phyloP scores from a whole-genome alignment of 2,113 vertebrate species.

The Ceyx melanurus region DNA sequence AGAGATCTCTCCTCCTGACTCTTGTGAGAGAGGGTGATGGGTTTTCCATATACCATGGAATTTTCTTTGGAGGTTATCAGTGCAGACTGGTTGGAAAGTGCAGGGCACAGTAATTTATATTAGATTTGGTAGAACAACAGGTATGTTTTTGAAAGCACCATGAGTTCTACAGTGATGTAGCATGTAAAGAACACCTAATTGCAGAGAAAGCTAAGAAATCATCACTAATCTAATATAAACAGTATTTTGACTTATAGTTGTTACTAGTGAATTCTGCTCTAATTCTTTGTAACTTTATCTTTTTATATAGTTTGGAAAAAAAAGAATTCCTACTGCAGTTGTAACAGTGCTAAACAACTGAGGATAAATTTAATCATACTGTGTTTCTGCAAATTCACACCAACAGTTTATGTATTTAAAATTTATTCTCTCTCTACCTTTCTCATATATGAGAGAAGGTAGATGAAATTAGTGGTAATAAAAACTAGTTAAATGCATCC shows the following conservation, averaged over 20 bases:
- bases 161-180: neutral
- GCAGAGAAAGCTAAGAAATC: neutral
- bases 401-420: neutral
- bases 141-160: neutral
- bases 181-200: neutral
- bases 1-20: neutral
- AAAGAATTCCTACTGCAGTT: neutral
- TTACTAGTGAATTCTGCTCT: neutral
- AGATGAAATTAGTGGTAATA: neutral
- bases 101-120: neutral
- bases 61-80: neutral
- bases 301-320: neutral
- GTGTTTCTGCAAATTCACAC: neutral
- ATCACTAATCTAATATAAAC: neutral
- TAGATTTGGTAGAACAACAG: neutral
- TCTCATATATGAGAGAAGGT: neutral
- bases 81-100: neutral
- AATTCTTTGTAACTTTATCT: neutral
- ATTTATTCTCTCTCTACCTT: neutral
- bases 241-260: neutral
- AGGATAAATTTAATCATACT: neutral
- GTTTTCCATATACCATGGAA: fast-evolving
- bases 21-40: neutral
- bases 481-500: neutral
- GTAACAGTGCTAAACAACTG: neutral